A percentile compares a stretch with the other conserved stretches of the same genome.
phyloP scores from a whole-genome alignment of 2,888 invertebrate species.

The Campoplex nolae region DNA sequence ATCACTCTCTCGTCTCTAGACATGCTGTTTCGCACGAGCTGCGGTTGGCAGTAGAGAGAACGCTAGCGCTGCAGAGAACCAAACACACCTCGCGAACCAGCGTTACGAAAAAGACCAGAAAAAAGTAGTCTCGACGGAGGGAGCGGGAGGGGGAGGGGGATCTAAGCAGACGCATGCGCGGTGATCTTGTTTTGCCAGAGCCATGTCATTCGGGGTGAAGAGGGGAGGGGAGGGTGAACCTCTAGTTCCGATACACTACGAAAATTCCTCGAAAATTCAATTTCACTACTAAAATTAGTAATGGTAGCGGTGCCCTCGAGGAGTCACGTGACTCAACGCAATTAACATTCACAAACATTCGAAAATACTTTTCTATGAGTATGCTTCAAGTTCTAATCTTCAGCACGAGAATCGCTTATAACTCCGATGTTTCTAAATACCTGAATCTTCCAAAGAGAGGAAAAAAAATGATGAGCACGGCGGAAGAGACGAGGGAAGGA shows the following conservation, averaged over 20 bases:
- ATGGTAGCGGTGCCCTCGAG: neutral
- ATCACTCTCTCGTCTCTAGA: slow-evolving; percentile 15
- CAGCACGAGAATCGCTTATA: neutral
- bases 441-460: neutral
- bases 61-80: slow-evolving; percentile 24
- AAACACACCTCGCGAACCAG: slow-evolving; percentile 35
- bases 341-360: neutral
- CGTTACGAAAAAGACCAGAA: slow-evolving; percentile 73
- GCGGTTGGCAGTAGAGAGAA: slow-evolving; percentile 13
- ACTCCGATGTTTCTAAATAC: neutral
- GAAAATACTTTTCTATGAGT: neutral
- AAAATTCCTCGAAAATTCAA: slow-evolving; percentile 49
- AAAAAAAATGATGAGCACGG: neutral
- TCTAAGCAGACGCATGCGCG: slow-evolving; percentile 80
- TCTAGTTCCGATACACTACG: slow-evolving; percentile 83
- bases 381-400: neutral
- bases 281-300: neutral
- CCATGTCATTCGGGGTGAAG: slow-evolving; percentile 75
- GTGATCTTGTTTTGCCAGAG: slow-evolving; percentile 79
- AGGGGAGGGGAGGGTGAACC: slow-evolving; percentile 77
- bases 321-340: neutral
- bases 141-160: slow-evolving; percentile 67
- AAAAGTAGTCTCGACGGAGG: slow-evolving; percentile 62
- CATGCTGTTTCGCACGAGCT: slow-evolving; percentile 5
- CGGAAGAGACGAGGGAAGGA: neutral